Evolutionary conservation across 2,888 invertebrate genomes (phyloP), one percentile per base, ranked within the genome.

Genomic region (Lycia hirtaria): DNA sequence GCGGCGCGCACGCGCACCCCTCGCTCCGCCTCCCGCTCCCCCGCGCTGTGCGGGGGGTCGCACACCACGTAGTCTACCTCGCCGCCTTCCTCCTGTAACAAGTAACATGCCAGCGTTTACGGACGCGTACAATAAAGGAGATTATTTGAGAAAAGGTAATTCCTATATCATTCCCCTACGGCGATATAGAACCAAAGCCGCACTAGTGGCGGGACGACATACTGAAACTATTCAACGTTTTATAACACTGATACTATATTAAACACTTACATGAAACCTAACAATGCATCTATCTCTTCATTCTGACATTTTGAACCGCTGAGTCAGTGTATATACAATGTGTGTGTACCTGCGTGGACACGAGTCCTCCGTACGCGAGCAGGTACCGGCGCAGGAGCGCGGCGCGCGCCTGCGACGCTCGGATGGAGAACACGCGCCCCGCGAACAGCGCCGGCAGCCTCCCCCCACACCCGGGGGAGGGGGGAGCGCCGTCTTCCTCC

Each of bases 311-410:
- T n/a, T n/a, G n/a, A n/a, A n/a, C n/a, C n/a, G n/a, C n/a, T n/a
- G n/a, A n/a, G n/a, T n/a, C n/a, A n/a, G n/a, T n/a, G n/a, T n/a
- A n/a, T n/a, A n/a, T n/a, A n/a, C n/a, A n/a, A n/a, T 6, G 15
- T 33, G 33, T 6, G 15, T 0, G 33, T 14, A 81, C 85, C 63
- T 72, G 58, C 9, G 81, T n/a, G n/a, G n/a, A 52, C 9, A 85
- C 75, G 51, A 88, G 92, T 77, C 95, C 96, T 40, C 94, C 93
- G 80, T 94, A 95, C 0, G 95, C 95, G 43, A 83, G 81, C 47
- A 95, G 88, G 76, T 94, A 94, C 54, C 94, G 69, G 76, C 4
- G 80, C 75, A 66, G 1, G 24, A 35, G 68, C 48, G 48, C 62
- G 6, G 44, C 55, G n/a, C 44, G 10, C 7, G 33, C 43, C 48